These are phyloP conservation scores for Neodiprion pinetum DNA, from an alignment of 1,140 invertebrate genomes.

Conservation along the genomic window DNA sequence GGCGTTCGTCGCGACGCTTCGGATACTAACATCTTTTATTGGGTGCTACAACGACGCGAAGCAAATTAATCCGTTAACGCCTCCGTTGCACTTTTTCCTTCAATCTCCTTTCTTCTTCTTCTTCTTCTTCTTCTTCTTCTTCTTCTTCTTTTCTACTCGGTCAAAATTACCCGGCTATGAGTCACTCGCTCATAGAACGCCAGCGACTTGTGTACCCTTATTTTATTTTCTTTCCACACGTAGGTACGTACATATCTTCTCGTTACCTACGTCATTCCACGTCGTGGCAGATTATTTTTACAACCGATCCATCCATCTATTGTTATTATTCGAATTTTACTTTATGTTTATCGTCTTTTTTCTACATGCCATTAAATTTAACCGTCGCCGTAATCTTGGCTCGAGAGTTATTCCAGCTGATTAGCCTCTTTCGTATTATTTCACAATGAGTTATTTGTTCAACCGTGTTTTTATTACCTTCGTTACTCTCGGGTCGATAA, in stretches of 20 bases:
- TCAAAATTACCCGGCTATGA: background rate
- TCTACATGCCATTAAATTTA: too few relatives aligned
- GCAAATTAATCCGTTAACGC: conserved; percentile 7
- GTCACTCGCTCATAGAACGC: background rate
- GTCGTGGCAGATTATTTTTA: background rate
- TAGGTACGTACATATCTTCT: background rate
- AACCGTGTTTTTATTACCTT: too few relatives aligned
- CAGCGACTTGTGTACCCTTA: background rate
- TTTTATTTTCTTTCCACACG: background rate
- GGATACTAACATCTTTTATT: conserved; percentile 1
- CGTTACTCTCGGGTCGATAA: too few relatives aligned
- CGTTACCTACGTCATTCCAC: background rate
- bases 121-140: background rate
- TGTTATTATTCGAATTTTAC: too few relatives aligned
- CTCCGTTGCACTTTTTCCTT: background rate
- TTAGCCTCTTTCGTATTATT: too few relatives aligned
- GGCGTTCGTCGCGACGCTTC: background rate
- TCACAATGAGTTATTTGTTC: too few relatives aligned
- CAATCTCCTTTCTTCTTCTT: background rate
- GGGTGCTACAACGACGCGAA: conserved; percentile 1
- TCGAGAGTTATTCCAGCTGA: too few relatives aligned
- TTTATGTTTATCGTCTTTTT: too few relatives aligned
- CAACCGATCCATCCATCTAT: background rate
- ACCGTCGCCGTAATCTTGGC: too few relatives aligned
- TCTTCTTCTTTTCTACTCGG: background rate